A percentile compares a stretch with the other conserved stretches of the same genome.
Evolutionary conservation across 1,140 invertebrate genomes (phyloP).

Genomic region (Hypothenemus hampei): DNA sequence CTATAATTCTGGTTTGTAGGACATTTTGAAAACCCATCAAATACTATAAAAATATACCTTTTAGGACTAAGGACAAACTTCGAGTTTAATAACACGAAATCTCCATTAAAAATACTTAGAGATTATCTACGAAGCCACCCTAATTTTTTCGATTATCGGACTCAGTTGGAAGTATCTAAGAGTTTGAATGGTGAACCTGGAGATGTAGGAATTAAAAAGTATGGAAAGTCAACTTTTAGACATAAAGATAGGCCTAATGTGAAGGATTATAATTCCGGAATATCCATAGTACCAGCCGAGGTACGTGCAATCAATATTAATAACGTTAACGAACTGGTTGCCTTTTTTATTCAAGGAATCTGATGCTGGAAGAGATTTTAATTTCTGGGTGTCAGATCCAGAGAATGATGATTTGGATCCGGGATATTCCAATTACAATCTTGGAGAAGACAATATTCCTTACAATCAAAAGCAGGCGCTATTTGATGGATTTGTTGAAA

Average conservation of each 20-base stretch:
- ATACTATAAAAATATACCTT: neutral
- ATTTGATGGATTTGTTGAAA: conserved; percentile 20
- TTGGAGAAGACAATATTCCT: conserved; percentile 27
- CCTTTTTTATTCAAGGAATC: neutral
- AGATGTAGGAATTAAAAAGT: conserved; percentile 31
- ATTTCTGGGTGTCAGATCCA: conserved; percentile 15
- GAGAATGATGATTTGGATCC: conserved; percentile 11
- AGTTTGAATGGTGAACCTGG: conserved; percentile 23
- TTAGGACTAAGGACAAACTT: neutral
- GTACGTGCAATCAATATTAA: neutral
- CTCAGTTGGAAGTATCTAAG: neutral
- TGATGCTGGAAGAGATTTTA: neutral
- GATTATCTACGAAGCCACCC: conserved; percentile 41
- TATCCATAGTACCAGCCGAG: neutral
- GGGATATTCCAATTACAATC: conserved; percentile 22
- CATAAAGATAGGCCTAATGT: conserved; percentile 35
- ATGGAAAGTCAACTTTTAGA: conserved; percentile 36
- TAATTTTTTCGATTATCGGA: too few relatives aligned
- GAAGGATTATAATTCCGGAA: conserved; percentile 26
- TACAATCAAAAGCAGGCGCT: conserved; percentile 31
- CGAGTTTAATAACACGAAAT: conserved; percentile 40
- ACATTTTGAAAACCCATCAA: neutral
- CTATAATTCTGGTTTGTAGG: conserved; percentile 58
- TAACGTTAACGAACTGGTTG: neutral
- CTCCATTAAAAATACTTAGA: conserved; percentile 44